These are phyloP conservation scores for Clunio marinus DNA, from an alignment of 2,888 invertebrate genomes.

Conservation along the genomic window DNA sequence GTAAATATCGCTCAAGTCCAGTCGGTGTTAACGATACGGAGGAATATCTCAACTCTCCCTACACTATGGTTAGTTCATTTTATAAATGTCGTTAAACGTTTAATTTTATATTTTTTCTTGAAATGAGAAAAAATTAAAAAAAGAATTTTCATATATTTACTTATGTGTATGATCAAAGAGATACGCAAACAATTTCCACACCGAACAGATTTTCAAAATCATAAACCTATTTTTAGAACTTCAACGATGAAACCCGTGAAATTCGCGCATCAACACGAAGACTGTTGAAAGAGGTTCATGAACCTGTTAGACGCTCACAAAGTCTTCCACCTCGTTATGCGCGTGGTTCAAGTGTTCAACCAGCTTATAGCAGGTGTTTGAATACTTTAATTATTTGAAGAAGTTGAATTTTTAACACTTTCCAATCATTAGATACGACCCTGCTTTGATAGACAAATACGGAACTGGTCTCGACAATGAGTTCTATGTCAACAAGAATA, in stretches of 20 bases:
- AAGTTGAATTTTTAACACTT: constrained; percentile 40
- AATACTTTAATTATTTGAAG: constrained; percentile 41
- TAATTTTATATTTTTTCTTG: too few species aligned
- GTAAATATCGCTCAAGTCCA: constrained; percentile 59
- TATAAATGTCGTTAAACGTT: too few species aligned
- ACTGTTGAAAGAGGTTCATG: constrained; percentile 68
- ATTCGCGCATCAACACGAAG: constrained; percentile 75
- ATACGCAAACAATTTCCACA: too few species aligned
- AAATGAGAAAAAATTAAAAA: too few species aligned
- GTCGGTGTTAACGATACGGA: constrained; percentile 63
- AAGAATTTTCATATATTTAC: too few species aligned
- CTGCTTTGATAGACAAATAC: constrained; percentile 52
- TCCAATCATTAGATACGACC: constrained; percentile 28
- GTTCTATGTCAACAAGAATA: constrained; percentile 63
- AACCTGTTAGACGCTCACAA: constrained; percentile 67
- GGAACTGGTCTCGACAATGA: constrained; percentile 56
- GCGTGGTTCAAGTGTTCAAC: constrained; percentile 58
- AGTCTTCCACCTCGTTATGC: constrained; percentile 53
- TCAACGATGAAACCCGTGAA: constrained; percentile 76
- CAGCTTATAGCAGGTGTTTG: constrained; percentile 49
- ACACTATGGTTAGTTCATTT: constrained; percentile 8
- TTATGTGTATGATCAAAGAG: too few species aligned
- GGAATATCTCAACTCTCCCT: constrained; percentile 67
- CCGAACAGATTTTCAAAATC: too few species aligned
- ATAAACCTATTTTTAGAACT: constrained; percentile 63